Conservation (phyloP, 1,140 invertebrate genomes). For the Adoxophyes honmai region DNA sequence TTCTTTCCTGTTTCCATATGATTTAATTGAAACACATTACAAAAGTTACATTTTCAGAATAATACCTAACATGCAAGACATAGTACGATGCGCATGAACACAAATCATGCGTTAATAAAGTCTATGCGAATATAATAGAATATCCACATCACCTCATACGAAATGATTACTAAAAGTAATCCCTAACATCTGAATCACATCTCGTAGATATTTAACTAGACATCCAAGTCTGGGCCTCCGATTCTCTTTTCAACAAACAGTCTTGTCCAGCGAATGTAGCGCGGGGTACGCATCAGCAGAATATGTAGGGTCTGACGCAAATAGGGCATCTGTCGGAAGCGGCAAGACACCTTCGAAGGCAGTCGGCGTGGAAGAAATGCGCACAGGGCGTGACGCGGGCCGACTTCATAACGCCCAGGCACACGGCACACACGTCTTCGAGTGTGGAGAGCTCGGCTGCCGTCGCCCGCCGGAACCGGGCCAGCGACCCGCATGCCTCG, state of each 20-base stretch:
- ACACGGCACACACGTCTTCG: slow-evolving; percentile 88
- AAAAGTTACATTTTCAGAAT: too few relatives aligned
- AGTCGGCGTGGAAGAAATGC: slow-evolving; percentile 87
- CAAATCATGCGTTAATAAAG: slow-evolving; percentile 7
- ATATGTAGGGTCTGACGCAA: slow-evolving; percentile 78
- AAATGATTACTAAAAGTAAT: too few relatives aligned
- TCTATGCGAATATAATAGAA: slow-evolving; percentile 1
- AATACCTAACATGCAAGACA: too few relatives aligned
- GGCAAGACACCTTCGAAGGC: slow-evolving; percentile 83
- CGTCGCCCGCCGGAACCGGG: slow-evolving; percentile 82
- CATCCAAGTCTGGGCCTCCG: not conserved
- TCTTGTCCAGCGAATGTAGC: slow-evolving; percentile 27
- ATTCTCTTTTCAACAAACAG: slow-evolving; percentile 20
- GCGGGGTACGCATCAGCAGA: slow-evolving; percentile 42
- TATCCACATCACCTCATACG: not conserved
- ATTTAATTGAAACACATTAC: too few relatives aligned
- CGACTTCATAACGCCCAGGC: slow-evolving; percentile 81
- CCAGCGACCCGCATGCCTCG: slow-evolving; percentile 79
- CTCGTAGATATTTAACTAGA: not conserved
- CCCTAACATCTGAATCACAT: not conserved
- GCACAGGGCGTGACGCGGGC: slow-evolving; percentile 86
- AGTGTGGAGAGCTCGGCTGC: slow-evolving; percentile 80
- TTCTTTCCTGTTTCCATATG: too few relatives aligned
- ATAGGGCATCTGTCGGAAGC: slow-evolving; percentile 84
- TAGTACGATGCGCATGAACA: slow-evolving; percentile 11